Conservation (phyloP, 2,797 vertebrate genomes). For the Phrynocephalus guinanensis region DNA sequence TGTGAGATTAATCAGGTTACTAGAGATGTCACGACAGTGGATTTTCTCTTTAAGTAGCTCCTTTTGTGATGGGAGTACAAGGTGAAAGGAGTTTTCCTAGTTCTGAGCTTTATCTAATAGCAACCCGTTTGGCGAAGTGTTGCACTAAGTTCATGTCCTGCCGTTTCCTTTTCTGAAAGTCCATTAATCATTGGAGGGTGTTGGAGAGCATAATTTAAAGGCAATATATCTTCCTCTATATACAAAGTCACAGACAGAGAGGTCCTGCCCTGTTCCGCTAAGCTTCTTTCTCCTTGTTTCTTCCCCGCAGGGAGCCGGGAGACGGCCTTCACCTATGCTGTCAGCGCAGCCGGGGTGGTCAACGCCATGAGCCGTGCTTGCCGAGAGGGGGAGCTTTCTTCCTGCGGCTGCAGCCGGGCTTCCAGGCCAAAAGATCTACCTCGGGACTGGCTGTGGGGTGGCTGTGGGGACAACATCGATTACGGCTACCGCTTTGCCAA, state of each 20-base stretch:
- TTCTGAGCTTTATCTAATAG: slow-evolving; percentile 25
- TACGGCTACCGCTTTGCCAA: slow-evolving; percentile 97
- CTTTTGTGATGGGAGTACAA: slow-evolving; percentile 29
- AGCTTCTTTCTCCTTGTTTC: slow-evolving; percentile 20
- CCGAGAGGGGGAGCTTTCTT: slow-evolving; percentile 95
- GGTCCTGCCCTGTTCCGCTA: background rate
- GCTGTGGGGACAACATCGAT: slow-evolving; percentile 96
- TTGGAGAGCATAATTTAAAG: slow-evolving; percentile 53
- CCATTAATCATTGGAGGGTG: slow-evolving; percentile 41
- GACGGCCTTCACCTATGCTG: slow-evolving; percentile 95
- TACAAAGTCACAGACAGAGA: background rate
- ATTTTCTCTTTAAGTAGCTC: slow-evolving; percentile 42
- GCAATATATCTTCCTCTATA: background rate
- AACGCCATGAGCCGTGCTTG: slow-evolving; percentile 97
- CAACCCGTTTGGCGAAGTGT: slow-evolving; percentile 9
- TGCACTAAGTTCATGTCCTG: background rate
- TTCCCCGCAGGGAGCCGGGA: slow-evolving; percentile 89
- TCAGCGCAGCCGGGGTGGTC: slow-evolving; percentile 95
- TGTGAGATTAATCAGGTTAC: slow-evolving; percentile 1
- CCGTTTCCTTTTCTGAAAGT: slow-evolving; percentile 19
- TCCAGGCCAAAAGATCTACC: slow-evolving; percentile 94
- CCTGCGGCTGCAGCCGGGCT: slow-evolving; percentile 94
- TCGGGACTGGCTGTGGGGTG: slow-evolving; percentile 98
- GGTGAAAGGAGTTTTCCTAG: slow-evolving; percentile 12
- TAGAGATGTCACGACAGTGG: slow-evolving; percentile 33